Evolutionary conservation across 2,888 invertebrate species (phyloP).

Genomic region (Phaedon cochleariae): DNA sequence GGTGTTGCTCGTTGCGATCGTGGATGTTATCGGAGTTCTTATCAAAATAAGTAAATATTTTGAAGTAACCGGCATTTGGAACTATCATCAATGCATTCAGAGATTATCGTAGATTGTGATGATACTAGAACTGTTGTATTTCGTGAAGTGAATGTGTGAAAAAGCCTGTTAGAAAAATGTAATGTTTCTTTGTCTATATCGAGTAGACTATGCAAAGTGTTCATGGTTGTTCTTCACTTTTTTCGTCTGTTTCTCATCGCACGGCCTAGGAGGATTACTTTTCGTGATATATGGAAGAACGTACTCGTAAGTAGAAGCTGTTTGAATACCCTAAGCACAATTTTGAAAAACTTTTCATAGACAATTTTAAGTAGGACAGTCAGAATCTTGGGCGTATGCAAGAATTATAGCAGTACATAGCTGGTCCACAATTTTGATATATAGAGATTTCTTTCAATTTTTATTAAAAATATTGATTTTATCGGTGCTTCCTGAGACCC

Average conservation of each 20-base stretch:
- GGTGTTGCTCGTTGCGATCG: conserved; percentile 52
- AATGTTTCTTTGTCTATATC: conserved; percentile 60
- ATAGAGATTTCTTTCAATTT: conserved; percentile 55
- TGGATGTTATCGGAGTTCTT: conserved; percentile 48
- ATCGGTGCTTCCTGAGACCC: conserved; percentile 27
- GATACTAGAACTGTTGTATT: conserved; percentile 34
- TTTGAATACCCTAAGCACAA: conserved; percentile 32
- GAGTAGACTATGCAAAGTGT: conserved; percentile 56
- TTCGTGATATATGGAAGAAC: conserved; percentile 40
- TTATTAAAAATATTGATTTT: conserved; percentile 58
- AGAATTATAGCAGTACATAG: conserved; percentile 55
- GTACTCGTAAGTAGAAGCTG: conserved; percentile 46
- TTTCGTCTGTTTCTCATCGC: conserved; percentile 45
- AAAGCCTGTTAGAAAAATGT: conserved; percentile 56
- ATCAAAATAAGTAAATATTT: conserved; percentile 49
- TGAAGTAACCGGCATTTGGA: conserved; percentile 40
- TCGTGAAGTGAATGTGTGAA: conserved; percentile 49
- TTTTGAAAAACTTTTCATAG: conserved; percentile 46
- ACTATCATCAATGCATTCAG: conserved; percentile 44
- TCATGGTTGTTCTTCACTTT: conserved; percentile 47
- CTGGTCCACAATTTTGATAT: conserved; percentile 59
- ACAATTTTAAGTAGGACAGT: conserved; percentile 58
- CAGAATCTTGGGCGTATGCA: conserved; percentile 58
- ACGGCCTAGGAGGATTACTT: conserved; percentile 37
- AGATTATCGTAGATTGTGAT: conserved; percentile 37